Base-by-base conservation (phyloP, 1,140 invertebrate genomes). In the Leptinotarsa defecta region DNA sequence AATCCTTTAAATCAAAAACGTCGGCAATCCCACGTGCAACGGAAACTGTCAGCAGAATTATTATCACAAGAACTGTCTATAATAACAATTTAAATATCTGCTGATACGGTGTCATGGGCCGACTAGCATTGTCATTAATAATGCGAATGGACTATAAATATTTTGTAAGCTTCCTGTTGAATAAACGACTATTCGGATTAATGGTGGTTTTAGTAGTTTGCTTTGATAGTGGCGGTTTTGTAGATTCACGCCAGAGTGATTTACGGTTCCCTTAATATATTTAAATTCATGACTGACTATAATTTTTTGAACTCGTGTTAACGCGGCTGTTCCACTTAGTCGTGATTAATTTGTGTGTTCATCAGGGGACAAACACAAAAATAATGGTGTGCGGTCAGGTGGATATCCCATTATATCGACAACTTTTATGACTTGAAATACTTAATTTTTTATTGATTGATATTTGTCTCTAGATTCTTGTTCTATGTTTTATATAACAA, bases 11-110 rank as follows among this genome's bases (percentile, higher is more conserved):
- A 57, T 57, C 2, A 57, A 57, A 19, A 57, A 57, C 52, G 34
- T 43, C 34, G 52, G n/a, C 52, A 13, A n/a, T 57, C 52, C 13
- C 52, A 57, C 52, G 52, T 57, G 52, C n/a, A 17, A 19, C 52
- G 52, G 52, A 57, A 57, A 57, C 52, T 57, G 52, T 57, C 52
- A 57, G 52, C 52, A 57, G 52, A 57, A 57, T 57, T 57, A n/a
- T 57, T 57, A 57, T 57, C 52, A 57, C n/a, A 57, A 19, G n/a
- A 17, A 13, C 52, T 57, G 52, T 57, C 52, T 57, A 24, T 24
- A 57, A 57, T 57, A 57, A 57, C 52, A 57, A 19, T 57, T 57
- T 57, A 57, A 57, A n/a, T 17, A 17, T 57, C 17, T 57, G 52
- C 52, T 57, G 52, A 57, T 17, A 17, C 52, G 52, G 52, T 19